Percentiles rank a stretch among this genome's conserved stretches.
Conservation (phyloP, 2,797 vertebrate genomes). For the Chromobotia macracanthus region DNA sequence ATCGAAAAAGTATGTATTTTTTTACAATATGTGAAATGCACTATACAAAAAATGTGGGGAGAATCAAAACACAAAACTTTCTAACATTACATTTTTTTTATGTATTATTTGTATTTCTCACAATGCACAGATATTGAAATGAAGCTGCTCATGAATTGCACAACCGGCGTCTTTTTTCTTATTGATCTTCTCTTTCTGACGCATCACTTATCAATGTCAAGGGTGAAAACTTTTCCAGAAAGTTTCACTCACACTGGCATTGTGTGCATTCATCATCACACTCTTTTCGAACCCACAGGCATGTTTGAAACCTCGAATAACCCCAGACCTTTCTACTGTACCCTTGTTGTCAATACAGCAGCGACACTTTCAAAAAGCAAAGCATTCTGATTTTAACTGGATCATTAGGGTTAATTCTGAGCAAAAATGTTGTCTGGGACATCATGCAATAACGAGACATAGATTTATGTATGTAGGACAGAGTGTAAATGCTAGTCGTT, state of each 20-base stretch:
- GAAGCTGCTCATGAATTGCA: background rate
- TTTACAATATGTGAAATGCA: no score
- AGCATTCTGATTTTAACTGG: slow-evolving; percentile 46
- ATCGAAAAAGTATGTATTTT: no score
- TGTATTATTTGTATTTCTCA: background rate
- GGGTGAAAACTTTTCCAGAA: background rate
- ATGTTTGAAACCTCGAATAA: slow-evolving; percentile 20
- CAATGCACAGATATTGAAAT: background rate
- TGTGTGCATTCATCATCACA: background rate
- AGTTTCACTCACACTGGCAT: slow-evolving; percentile 3
- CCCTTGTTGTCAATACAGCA: background rate
- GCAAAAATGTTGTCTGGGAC: slow-evolving; percentile 72
- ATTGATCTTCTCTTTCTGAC: background rate
- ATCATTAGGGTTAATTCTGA: slow-evolving; percentile 73
- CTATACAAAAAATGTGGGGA: no score
- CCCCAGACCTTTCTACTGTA: background rate
- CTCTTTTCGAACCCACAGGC: background rate
- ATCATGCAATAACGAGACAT: slow-evolving; percentile 67
- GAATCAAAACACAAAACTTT: no score
- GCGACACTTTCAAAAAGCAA: background rate
- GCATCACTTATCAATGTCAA: slow-evolving; percentile 5
- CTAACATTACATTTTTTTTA: background rate
- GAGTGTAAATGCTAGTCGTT: slow-evolving; percentile 69
- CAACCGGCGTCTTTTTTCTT: background rate
- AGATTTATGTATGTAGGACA: slow-evolving; percentile 79